A percentile compares a stretch with the other conserved stretches of the same genome.
phyloP scores from a whole-genome alignment of 1,140 invertebrate species.

The Eriosoma lanigerum region DNA sequence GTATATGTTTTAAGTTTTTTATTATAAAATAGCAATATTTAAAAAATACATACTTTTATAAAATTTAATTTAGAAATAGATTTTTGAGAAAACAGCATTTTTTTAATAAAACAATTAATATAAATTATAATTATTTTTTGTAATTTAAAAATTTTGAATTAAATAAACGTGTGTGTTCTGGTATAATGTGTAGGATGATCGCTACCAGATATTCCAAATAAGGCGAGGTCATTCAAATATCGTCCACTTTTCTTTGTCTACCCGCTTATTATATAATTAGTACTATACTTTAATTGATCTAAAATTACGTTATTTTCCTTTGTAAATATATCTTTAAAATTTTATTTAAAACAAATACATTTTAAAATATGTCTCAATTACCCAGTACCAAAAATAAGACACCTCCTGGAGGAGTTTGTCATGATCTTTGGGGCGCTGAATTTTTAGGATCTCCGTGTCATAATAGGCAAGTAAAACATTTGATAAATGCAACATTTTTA shows the following conservation, averaged over 20 bases:
- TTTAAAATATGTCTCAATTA: conserved; percentile 38
- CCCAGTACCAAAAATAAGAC: conserved; percentile 55
- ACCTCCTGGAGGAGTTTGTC: conserved; percentile 61
- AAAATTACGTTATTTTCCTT: background rate
- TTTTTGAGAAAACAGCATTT: no score
- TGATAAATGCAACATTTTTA: background rate
- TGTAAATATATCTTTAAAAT: background rate
- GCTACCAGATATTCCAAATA: conserved; percentile 34
- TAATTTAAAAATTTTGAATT: no score
- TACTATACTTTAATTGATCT: background rate
- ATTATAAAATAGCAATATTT: no score
- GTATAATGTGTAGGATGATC: conserved; percentile 33
- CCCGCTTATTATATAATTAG: background rate
- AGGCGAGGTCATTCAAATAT: conserved; percentile 51
- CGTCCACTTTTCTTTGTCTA: conserved; percentile 32
- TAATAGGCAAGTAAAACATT: conserved; percentile 57
- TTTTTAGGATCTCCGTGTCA: conserved; percentile 58
- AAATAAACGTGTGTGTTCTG: no score
- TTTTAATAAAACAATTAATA: no score
- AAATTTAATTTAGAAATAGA: no score
- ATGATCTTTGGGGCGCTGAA: conserved; percentile 60
- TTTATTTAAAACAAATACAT: conserved; percentile 1
- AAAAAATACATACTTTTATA: no score
- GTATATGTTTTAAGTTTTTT: no score
- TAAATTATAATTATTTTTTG: no score